A percentile compares a stretch with the other conserved stretches of the same genome.
phyloP scores from a whole-genome alignment of 2,113 vertebrate species.

The Athene cunicularia region DNA sequence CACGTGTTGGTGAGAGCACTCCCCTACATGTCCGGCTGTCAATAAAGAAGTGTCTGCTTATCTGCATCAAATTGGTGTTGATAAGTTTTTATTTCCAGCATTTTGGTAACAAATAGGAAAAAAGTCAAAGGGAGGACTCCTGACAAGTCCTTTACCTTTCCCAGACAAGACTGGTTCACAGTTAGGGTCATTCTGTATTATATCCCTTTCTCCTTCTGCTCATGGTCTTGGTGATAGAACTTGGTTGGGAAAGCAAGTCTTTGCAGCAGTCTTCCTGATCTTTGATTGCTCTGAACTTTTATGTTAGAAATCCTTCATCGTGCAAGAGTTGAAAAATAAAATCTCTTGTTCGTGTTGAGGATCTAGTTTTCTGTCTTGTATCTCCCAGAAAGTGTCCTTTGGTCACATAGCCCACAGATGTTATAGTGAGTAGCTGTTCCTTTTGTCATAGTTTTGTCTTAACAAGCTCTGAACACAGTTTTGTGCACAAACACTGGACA shows the following conservation, averaged over 20 bases:
- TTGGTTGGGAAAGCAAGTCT: background rate
- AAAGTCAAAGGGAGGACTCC: background rate
- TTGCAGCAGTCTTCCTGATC: background rate
- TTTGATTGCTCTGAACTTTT: background rate
- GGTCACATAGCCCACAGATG: background rate
- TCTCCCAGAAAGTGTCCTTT: background rate
- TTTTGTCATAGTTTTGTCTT: background rate
- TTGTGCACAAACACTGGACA: background rate
- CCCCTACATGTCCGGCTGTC: no score
- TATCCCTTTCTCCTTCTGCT: background rate
- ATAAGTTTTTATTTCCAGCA: no score
- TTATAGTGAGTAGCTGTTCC: background rate
- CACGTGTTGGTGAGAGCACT: no score
- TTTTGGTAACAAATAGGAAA: background rate
- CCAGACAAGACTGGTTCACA: background rate
- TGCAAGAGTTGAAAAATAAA: background rate
- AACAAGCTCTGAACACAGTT: background rate
- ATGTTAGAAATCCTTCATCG: background rate
- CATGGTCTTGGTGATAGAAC: background rate
- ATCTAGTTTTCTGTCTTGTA: background rate
- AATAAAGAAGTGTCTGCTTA: no score
- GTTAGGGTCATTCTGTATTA: background rate
- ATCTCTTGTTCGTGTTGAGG: background rate
- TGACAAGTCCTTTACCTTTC: background rate
- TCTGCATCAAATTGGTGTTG: no score